Conservation (phyloP, 2,888 invertebrate genomes). For the Philereme vetulata region DNA sequence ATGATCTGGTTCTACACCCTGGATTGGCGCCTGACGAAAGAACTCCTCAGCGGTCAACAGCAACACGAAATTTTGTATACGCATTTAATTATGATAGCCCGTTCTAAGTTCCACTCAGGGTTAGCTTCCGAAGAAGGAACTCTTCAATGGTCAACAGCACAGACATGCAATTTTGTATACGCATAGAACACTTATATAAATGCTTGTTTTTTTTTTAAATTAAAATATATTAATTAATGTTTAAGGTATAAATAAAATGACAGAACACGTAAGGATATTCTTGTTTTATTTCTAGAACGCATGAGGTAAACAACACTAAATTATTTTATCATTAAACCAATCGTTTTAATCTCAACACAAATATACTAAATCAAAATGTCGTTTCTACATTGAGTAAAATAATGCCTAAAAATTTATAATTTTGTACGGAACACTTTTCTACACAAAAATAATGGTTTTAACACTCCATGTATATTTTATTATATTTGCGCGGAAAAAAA, state of each 20-base stretch:
- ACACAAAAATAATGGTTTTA: conserved; percentile 43
- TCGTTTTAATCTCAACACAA: conserved; percentile 59
- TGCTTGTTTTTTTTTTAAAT: too few relatives aligned
- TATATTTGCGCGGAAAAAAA: conserved; percentile 55
- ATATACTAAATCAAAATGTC: conserved; percentile 50
- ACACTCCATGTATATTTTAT: conserved; percentile 59
- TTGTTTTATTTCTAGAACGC: conserved; percentile 81
- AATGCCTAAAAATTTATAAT: conserved; percentile 46
- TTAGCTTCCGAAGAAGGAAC: too few relatives aligned
- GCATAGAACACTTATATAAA: too few relatives aligned
- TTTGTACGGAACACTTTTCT: conserved; percentile 54
- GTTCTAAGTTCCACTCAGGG: too few relatives aligned
- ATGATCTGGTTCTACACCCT: too few relatives aligned
- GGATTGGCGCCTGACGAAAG: too few relatives aligned
- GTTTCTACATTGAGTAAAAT: conserved; percentile 38
- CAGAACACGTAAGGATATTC: conserved; percentile 63
- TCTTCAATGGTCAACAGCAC: too few relatives aligned
- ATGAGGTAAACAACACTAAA: conserved; percentile 83
- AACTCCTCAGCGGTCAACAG: too few relatives aligned
- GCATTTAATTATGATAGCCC: too few relatives aligned
- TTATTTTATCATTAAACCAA: conserved; percentile 67
- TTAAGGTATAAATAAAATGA: conserved; percentile 48
- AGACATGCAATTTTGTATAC: too few relatives aligned
- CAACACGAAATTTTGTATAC: too few relatives aligned
- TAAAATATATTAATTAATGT: too few relatives aligned